Conservation (phyloP, 1,140 invertebrate species). For the Hypothenemus hampei region DNA sequence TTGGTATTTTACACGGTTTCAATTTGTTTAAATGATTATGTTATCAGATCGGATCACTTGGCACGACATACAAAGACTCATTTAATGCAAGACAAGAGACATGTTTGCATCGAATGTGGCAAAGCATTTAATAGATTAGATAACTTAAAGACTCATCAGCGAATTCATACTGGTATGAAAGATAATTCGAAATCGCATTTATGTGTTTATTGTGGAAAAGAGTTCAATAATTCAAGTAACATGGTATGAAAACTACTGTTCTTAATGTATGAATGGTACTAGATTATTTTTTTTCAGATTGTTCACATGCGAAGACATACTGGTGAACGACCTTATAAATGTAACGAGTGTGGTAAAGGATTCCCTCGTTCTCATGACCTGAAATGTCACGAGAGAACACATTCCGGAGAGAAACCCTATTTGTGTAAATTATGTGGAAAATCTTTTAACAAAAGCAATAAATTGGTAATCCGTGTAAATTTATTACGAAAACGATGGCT, state of each 20-base stretch:
- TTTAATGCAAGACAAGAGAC: slow-evolving; percentile 43
- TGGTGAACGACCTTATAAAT: slow-evolving; percentile 55
- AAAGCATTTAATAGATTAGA: slow-evolving; percentile 47
- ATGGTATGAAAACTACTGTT: too few species aligned
- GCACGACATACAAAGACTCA: slow-evolving; percentile 44
- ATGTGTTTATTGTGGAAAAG: slow-evolving; percentile 50
- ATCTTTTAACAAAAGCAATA: slow-evolving; percentile 46
- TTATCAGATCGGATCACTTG: slow-evolving; percentile 40
- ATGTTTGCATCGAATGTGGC: slow-evolving; percentile 48
- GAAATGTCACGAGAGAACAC: slow-evolving; percentile 55
- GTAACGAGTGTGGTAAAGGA: slow-evolving; percentile 59
- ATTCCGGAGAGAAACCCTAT: slow-evolving; percentile 55
- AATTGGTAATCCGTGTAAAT: slow-evolving; percentile 38
- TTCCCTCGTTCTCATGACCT: slow-evolving; percentile 60
- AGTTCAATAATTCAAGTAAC: slow-evolving; percentile 45
- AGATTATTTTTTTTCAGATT: slow-evolving; percentile 42
- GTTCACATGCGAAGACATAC: slow-evolving; percentile 57
- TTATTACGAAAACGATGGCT: not conserved
- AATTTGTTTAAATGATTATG: not conserved
- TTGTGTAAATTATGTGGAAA: slow-evolving; percentile 54
- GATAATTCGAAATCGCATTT: slow-evolving; percentile 44
- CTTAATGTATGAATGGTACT: not conserved
- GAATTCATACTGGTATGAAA: slow-evolving; percentile 45
- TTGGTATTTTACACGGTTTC: not conserved
- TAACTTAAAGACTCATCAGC: slow-evolving; percentile 47